Evolutionary conservation across 1,140 invertebrate genomes (phyloP).

Genomic region (Heterodera carotae): DNA sequence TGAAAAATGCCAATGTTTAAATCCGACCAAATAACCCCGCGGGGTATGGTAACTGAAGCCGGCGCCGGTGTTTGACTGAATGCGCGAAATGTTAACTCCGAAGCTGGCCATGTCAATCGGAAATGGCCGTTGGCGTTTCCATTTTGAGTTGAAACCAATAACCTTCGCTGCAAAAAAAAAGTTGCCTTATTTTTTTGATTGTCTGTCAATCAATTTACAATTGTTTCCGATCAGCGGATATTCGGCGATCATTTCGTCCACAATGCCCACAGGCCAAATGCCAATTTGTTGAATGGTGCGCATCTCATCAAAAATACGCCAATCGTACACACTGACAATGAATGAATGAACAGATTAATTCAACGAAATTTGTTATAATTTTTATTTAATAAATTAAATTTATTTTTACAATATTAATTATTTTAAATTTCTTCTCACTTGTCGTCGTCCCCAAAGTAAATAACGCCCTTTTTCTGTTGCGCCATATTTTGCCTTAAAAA

Average conservation of each 20-base stretch:
- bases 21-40: constrained; percentile 58
- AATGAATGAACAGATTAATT: too few relatives aligned
- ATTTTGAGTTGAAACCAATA: constrained; percentile 54
- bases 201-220: constrained; percentile 15
- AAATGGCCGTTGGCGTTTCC: constrained; percentile 62
- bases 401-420: neutral
- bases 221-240: constrained; percentile 49
- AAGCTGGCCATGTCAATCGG: constrained; percentile 65
- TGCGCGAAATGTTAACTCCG: constrained; percentile 59
- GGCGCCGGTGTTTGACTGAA: constrained; percentile 48
- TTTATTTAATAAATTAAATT: neutral
- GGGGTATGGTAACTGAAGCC: constrained; percentile 57
- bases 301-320: constrained; percentile 82
- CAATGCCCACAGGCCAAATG: constrained; percentile 65
- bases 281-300: constrained; percentile 52
- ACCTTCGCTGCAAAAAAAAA: constrained; percentile 29
- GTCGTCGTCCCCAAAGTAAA: constrained; percentile 98
- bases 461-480: constrained; percentile 72
- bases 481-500: constrained; percentile 44
- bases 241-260: constrained; percentile 61
- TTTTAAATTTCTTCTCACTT: constrained; percentile 72
- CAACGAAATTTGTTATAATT: too few relatives aligned
- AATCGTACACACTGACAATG: constrained; percentile 77
- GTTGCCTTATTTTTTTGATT: constrained; percentile 52
- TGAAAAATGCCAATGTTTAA: neutral